Conservation (phyloP, 2,888 invertebrate species). For the Drosophila hamatofila region DNA sequence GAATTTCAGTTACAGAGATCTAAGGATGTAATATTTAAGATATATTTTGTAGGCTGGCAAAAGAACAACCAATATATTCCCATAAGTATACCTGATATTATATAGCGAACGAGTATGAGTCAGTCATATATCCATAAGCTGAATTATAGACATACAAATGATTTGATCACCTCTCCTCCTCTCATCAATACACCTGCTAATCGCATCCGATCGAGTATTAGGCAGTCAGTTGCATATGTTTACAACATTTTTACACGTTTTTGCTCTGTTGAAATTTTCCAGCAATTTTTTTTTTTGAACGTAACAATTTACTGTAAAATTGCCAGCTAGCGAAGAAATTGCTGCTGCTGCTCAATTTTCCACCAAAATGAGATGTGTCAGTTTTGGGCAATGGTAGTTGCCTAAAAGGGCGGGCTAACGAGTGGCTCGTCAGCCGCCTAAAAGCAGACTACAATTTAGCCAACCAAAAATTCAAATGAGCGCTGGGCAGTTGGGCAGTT, state of each 20-base stretch:
- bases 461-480: constrained; percentile 35
- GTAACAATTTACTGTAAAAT: constrained; percentile 24
- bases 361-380: constrained; percentile 3
- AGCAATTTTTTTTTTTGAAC: not conserved
- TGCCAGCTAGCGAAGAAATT: not conserved
- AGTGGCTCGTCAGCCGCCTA: not conserved
- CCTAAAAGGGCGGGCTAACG: not conserved
- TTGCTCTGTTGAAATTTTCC: not conserved
- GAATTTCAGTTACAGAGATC: too few relatives aligned
- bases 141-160: too few relatives aligned
- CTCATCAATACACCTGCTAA: not conserved
- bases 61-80: too few relatives aligned
- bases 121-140: too few relatives aligned
- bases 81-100: too few relatives aligned
- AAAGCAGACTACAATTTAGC: constrained; percentile 12
- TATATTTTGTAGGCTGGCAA: too few relatives aligned
- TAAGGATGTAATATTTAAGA: too few relatives aligned
- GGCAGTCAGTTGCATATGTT: not conserved
- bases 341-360: not conserved
- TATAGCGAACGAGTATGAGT: too few relatives aligned
- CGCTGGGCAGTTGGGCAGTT: constrained; percentile 19
- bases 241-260: not conserved
- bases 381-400: not conserved
- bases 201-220: not conserved
- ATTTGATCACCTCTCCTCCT: too few relatives aligned